phyloP scores from a whole-genome alignment of 2,888 invertebrate genomes.

The Volucella inflata region DNA sequence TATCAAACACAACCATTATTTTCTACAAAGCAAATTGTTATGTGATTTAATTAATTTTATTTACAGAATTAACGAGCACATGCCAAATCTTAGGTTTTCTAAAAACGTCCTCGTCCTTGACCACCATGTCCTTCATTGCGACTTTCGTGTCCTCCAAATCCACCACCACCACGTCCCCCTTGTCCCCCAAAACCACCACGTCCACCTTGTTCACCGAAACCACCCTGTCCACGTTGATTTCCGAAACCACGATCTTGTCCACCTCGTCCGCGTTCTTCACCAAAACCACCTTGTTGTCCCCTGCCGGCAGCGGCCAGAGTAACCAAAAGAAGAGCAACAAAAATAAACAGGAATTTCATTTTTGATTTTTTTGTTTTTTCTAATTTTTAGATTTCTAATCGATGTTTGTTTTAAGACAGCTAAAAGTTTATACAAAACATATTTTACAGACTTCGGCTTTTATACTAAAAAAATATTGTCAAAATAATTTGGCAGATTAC shows the following conservation, averaged over 20 bases:
- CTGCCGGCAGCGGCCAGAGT: slow-evolving; percentile 19
- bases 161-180: slow-evolving; percentile 19
- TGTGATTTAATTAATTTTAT: too few species aligned
- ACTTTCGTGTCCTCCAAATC: slow-evolving; percentile 10
- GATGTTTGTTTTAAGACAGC: too few species aligned
- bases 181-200: not conserved
- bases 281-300: not conserved
- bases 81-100: too few species aligned
- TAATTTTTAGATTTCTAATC: too few species aligned
- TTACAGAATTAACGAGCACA: too few species aligned
- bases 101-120: not conserved
- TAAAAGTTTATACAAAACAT: too few species aligned
- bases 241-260: slow-evolving; percentile 12
- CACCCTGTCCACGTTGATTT: slow-evolving; percentile 4
- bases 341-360: slow-evolving; percentile 2
- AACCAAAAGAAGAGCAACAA: slow-evolving; percentile 27
- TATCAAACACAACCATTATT: too few species aligned
- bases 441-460: too few species aligned
- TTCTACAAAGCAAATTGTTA: too few species aligned
- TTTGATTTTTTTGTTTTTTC: too few species aligned
- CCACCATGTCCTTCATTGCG: slow-evolving; percentile 15
- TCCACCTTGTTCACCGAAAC: not conserved
- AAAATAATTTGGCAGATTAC: too few species aligned
- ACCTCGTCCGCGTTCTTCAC: not conserved
- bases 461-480: too few species aligned